phyloP scores from a whole-genome alignment of 2,888 invertebrate genomes.

The Callyntrura sp. region DNA sequence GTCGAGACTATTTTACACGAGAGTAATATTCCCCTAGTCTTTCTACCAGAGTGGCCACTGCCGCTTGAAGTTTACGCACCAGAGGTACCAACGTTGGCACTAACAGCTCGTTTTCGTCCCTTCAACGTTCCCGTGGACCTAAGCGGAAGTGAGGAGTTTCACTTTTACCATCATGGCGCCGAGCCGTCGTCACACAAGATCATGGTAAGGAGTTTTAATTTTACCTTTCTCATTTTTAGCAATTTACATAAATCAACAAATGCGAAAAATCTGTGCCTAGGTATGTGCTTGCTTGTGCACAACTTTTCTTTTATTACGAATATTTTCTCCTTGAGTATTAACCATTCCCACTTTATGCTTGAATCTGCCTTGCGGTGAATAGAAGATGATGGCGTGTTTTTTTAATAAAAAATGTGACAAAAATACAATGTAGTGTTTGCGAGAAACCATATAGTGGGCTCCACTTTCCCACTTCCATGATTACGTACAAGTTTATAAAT shows the following conservation, averaged over 20 bases:
- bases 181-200: slow-evolving; percentile 72
- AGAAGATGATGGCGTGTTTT: not conserved
- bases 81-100: slow-evolving; percentile 80
- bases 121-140: slow-evolving; percentile 71
- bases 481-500: too few species aligned
- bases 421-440: slow-evolving; percentile 31
- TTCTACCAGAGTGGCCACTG: slow-evolving; percentile 83
- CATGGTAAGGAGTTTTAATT: slow-evolving; percentile 71
- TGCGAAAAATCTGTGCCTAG: slow-evolving; percentile 43
- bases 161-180: slow-evolving; percentile 67
- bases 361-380: too few species aligned
- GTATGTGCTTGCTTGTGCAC: slow-evolving; percentile 14
- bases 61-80: slow-evolving; percentile 81
- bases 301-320: slow-evolving; percentile 35
- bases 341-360: not conserved
- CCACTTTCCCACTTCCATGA: not conserved
- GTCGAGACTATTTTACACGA: slow-evolving; percentile 46
- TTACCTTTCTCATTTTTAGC: slow-evolving; percentile 70
- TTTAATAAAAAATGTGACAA: slow-evolving; percentile 63
- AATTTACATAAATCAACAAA: slow-evolving; percentile 74
- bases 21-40: slow-evolving; percentile 76
- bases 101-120: slow-evolving; percentile 81
- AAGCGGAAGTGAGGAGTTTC: slow-evolving; percentile 71
- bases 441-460: not conserved
- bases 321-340: slow-evolving; percentile 10